These are phyloP conservation scores for Chlamydotis undulata DNA, from an alignment of 2,113 vertebrate genomes.

Conservation along the genomic window DNA sequence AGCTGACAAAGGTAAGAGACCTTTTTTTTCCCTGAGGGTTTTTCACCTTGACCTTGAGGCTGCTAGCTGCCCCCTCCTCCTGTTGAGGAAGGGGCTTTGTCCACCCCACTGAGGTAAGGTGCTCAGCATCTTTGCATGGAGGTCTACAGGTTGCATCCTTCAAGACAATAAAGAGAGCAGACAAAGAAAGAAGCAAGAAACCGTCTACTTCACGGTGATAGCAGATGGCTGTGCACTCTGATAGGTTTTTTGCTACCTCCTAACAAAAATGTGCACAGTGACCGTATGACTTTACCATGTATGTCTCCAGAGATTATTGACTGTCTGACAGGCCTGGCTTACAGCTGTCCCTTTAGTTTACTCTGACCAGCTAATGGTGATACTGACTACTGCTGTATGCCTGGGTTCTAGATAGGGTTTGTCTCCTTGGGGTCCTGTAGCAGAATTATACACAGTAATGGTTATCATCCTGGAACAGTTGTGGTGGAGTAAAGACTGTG, in stretches of 20 bases:
- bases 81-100: not conserved
- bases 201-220: not conserved
- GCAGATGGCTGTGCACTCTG: fast-evolving
- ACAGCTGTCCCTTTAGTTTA: not conserved
- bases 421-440: not conserved
- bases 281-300: not conserved
- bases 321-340: not conserved
- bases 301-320: not conserved
- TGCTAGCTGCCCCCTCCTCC: not conserved
- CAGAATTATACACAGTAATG: not conserved
- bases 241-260: not conserved
- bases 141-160: not conserved
- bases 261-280: not conserved
- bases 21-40: not conserved
- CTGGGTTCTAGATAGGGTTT: not conserved
- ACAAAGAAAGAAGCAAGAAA: not conserved
- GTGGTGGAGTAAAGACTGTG: not conserved
- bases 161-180: not conserved
- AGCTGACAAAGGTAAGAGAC: not conserved
- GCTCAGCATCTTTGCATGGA: not conserved
- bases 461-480: not conserved
- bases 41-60: not conserved
- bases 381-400: not conserved
- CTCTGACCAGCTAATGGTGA: not conserved
- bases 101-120: not conserved